Evolutionary conservation across 2,113 vertebrate species (phyloP).

Genomic region (Lagopus leucura): DNA sequence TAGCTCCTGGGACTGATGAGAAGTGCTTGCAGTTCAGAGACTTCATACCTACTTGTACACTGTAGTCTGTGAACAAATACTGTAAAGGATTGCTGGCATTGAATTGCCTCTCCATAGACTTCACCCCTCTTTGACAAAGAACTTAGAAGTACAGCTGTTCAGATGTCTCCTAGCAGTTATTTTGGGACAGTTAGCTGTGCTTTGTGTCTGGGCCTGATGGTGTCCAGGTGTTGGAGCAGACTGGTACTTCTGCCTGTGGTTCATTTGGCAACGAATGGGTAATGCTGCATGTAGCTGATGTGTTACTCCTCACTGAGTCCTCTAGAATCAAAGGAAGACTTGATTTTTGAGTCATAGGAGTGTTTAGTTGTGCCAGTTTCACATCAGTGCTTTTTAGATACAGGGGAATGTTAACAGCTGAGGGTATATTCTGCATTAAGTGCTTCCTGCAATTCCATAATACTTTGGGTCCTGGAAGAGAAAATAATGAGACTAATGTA

Average conservation of each 20-base stretch:
- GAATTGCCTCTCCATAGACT: neutral
- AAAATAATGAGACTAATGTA: neutral
- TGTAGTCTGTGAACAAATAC: neutral
- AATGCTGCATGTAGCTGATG: neutral
- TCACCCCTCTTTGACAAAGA: neutral
- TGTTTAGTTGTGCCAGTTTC: neutral
- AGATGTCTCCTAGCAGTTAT: neutral
- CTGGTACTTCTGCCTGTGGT: neutral
- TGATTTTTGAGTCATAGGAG: neutral
- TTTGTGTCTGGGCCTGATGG: neutral
- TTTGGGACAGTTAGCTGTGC: neutral
- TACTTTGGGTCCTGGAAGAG: neutral
- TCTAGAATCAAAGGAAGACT: neutral
- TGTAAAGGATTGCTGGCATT: neutral
- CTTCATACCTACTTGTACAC: neutral
- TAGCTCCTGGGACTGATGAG: neutral
- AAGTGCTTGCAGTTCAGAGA: neutral
- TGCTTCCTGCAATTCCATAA: neutral
- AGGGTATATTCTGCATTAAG: neutral
- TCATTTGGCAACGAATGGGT: neutral
- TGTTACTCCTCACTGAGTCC: neutral
- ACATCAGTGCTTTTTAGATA: neutral
- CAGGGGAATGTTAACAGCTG: neutral
- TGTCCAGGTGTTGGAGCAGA: neutral
- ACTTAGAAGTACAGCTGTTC: neutral